These are phyloP conservation scores for Ambastaia sidthimunki DNA, from an alignment of 2,797 vertebrate species.

Conservation along the genomic window DNA sequence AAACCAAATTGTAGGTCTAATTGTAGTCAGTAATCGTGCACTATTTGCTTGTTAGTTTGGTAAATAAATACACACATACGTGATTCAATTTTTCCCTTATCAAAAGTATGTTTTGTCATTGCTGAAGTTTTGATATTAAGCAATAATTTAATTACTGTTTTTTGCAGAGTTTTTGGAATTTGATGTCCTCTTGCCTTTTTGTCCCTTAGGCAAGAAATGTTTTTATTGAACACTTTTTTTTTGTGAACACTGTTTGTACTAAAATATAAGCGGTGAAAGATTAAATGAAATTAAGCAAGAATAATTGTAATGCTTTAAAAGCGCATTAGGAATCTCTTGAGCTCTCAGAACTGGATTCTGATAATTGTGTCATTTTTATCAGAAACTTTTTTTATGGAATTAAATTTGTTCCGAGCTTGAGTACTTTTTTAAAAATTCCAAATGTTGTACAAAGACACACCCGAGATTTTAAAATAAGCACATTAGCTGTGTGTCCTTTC, in stretches of 20 bases:
- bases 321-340: neutral
- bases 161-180: neutral
- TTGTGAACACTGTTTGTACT: slow-evolving; percentile 6
- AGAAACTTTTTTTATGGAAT: slow-evolving; percentile 15
- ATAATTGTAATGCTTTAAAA: slow-evolving; percentile 11
- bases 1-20: neutral
- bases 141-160: neutral
- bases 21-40: neutral
- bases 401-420: neutral
- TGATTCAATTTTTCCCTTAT: neutral
- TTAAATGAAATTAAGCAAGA: slow-evolving; percentile 6
- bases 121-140: neutral
- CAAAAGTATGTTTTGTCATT: neutral
- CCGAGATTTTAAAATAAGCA: slow-evolving; percentile 70
- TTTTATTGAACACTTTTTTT: slow-evolving; percentile 8
- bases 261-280: neutral
- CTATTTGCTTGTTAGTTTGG: neutral
- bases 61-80: neutral
- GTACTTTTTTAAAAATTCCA: slow-evolving; percentile 66
- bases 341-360: neutral
- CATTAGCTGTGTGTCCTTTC: slow-evolving; percentile 34
- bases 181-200: slow-evolving; percentile 4
- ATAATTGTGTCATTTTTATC: slow-evolving; percentile 5
- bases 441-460: slow-evolving; percentile 74
- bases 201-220: neutral